phyloP scores from a whole-genome alignment of 2,888 invertebrate genomes.

The Cetonia aurata region DNA sequence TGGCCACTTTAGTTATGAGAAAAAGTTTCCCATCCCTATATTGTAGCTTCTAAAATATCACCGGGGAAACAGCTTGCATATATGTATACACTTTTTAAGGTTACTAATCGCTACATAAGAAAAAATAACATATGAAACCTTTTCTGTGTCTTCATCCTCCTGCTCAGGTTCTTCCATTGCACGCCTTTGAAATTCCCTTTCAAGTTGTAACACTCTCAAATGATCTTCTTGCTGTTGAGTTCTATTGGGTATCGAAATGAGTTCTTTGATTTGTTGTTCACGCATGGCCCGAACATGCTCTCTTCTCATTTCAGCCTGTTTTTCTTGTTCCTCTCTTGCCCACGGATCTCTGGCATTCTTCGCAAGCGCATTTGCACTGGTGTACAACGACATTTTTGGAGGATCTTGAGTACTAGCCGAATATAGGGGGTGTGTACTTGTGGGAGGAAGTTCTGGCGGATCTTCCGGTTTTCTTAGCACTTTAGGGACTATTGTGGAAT shows the following conservation, averaged over 20 bases:
- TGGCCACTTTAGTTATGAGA: too few relatives aligned
- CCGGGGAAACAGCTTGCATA: too few relatives aligned
- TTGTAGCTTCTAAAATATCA: too few relatives aligned
- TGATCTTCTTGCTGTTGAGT: constrained; percentile 89
- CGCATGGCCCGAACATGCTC: constrained; percentile 84
- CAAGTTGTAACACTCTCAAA: constrained; percentile 88
- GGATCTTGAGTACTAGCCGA: constrained; percentile 82
- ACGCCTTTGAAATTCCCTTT: constrained; percentile 92
- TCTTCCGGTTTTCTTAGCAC: constrained; percentile 62
- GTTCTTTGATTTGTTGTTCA: constrained; percentile 88
- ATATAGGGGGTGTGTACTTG: constrained; percentile 79
- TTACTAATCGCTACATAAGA: background rate
- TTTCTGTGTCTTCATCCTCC: constrained; percentile 78
- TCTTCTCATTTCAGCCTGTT: constrained; percentile 78
- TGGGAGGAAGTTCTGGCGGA: constrained; percentile 77
- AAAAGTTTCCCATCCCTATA: too few relatives aligned
- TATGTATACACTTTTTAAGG: too few relatives aligned
- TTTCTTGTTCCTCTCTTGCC: constrained; percentile 93
- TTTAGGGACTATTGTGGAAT: constrained; percentile 72
- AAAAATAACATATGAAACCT: constrained; percentile 64
- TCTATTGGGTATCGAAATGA: constrained; percentile 77
- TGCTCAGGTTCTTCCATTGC: constrained; percentile 83
- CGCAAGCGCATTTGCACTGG: constrained; percentile 59
- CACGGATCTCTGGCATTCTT: constrained; percentile 81
- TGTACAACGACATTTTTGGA: constrained; percentile 80